Base-by-base conservation (phyloP, 1,140 invertebrate genomes). In the Eriocheir sinensis region DNA sequence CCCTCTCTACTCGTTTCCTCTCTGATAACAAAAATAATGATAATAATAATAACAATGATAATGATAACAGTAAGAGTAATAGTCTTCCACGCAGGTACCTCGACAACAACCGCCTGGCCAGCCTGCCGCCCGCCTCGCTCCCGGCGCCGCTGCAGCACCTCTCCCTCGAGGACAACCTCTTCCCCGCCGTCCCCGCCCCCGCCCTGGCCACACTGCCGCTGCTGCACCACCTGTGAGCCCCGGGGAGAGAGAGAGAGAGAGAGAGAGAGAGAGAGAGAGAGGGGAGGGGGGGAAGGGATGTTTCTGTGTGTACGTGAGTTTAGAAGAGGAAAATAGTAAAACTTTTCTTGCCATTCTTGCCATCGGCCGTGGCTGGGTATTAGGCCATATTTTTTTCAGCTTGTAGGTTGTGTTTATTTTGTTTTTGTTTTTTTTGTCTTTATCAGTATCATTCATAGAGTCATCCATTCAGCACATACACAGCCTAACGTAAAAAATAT, bases 121-220 rank as follows among this genome's bases (percentile, higher is more conserved):
- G 34, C 12, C 79, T 94, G 2, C 44, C 91, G 30, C n/a, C 93
- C 4, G 88, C 81, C 21, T 80, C 93, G n/a, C 89, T 94, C 3
- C 89, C 93, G 44, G 44, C 60, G 0, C 44, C 27, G 30, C 41
- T 94, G 36, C 80, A 44, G 15, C 79, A 90, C 41, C 89, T 94
- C 3, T 94, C 93, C 2, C 89, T 94, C n/a, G 93, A 94, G 89
- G 93, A 94, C 30, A 94, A 94, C 79, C 88, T 80, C 93, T 92
- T 94, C 80, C 83, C 34, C 36, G 34, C 8, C 32, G 48, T 91
- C 27, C 93, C 93, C 8, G 27, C 89, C n/a, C n/a, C n/a, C 8
- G n/a, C 89, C 27, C 40, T 94, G 9, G 8, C 89, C 21, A 15
- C 17, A 8, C 80, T 92, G 4, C 40, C 15, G 15, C 4, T 32